Evolutionary conservation across 2,888 invertebrate species (phyloP).

Genomic region (Papilio elwesi): DNA sequence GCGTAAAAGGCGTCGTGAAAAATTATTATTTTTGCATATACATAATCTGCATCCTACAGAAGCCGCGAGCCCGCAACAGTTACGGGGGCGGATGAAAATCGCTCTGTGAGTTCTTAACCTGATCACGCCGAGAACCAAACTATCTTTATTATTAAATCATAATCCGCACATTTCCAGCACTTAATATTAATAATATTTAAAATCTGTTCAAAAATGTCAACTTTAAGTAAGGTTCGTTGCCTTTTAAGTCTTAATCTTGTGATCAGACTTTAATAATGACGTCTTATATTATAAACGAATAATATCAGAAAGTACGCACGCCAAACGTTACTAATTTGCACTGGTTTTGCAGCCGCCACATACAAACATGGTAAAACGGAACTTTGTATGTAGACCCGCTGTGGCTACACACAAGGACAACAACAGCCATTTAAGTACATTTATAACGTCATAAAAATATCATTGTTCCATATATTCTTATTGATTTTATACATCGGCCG

Average conservation of each 20-base stretch:
- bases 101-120: no score
- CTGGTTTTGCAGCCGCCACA: conserved; percentile 27
- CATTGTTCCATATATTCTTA: conserved; percentile 6
- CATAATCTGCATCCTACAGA: no score
- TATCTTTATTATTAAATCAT: no score
- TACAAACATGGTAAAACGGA: conserved; percentile 37
- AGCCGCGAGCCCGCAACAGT: no score
- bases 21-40: no score
- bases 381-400: conserved; percentile 14
- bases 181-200: not conserved
- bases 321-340: conserved; percentile 20
- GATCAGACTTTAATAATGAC: conserved; percentile 9
- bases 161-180: no score
- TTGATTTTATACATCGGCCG: conserved; percentile 23
- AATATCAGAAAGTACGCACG: conserved; percentile 2
- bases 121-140: no score
- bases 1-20: no score
- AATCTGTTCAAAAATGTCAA: not conserved
- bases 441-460: conserved; percentile 37
- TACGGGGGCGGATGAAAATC: no score
- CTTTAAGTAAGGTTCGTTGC: not conserved
- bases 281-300: conserved; percentile 1
- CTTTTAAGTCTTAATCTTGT: not conserved
- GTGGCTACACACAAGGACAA: conserved; percentile 23
- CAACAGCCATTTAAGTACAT: conserved; percentile 29